Evolutionary conservation across 2,113 vertebrate genomes (phyloP).

Genomic region (Hylia prasina): DNA sequence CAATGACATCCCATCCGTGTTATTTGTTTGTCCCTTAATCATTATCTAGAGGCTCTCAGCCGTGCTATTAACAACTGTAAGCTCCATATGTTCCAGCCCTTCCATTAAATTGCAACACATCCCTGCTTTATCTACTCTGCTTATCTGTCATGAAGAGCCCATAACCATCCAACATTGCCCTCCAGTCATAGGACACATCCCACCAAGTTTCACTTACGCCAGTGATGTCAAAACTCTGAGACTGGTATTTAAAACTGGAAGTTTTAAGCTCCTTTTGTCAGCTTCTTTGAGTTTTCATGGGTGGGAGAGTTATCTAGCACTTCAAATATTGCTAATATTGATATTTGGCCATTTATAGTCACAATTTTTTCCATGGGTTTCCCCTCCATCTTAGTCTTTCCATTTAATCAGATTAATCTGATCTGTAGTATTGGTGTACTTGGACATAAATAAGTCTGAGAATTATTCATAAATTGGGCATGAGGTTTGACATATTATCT

Average conservation of each 20-base stretch:
- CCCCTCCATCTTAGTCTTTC: background rate
- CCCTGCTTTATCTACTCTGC: background rate
- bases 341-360: background rate
- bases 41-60: background rate
- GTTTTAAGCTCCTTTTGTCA: background rate
- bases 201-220: background rate
- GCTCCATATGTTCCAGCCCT: background rate
- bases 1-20: rapidly evolving
- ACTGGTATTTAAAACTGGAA: background rate
- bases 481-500: background rate
- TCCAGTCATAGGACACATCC: background rate
- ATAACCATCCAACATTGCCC: background rate
- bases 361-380: background rate
- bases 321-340: background rate
- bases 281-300: background rate
- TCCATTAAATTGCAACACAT: background rate
- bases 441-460: background rate
- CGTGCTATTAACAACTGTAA: background rate
- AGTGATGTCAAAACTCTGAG: background rate
- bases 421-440: background rate
- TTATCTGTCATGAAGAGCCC: background rate
- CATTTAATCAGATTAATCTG: background rate
- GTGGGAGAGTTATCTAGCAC: background rate
- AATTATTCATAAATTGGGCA: background rate
- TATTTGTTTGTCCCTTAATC: background rate